Base-by-base conservation (phyloP, 1,140 invertebrate species). In the Drosophila sucinea region DNA sequence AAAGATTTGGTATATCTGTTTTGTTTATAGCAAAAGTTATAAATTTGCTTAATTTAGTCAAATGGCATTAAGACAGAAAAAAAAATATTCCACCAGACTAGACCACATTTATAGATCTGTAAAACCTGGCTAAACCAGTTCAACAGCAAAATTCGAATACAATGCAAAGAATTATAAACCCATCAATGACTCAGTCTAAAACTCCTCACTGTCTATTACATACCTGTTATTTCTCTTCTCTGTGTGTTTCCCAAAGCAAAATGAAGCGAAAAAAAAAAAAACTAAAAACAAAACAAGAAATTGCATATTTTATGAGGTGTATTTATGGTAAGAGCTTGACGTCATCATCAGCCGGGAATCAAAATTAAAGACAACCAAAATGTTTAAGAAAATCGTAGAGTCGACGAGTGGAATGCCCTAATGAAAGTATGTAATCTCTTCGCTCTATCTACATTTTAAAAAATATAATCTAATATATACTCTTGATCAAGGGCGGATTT, bases 151-250 rank as follows among this genome's bases (percentile, higher is more conserved):
- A 25, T 25, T 25, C 23, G 17, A 6, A 44, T 44, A 25, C 17
- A 44, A 44, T 44, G 41, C 17, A 23, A 23, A 47, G 7, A 23
- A 51, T 51, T 51, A 25, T 51, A 51, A 1, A 51, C 44, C 44
- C 44, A 51, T 51, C 44, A 51, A 51, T 51, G 44, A 51, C n/a
- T 51, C 44, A 51, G 44, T 51, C 3, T 10, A 27, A 27, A 51
- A 10, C 7, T 51, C 44, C 44, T 27, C 23, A 51, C 44, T 51
- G 44, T 51, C 44, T 51, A 51, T 51, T 51, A 51, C 44, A 51
- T 51, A 51, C 44, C 44, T 51, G 44, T 51, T 51, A 38, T 38
- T 38, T 38, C 10, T 38, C 33, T 35, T 35, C 33, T 35, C 7
- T 35, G 33, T 35, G 33, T 35, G 33, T 35, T 35, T 35, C 8